A percentile compares a stretch with the other conserved stretches of the same genome.
Conservation (phyloP, 1,140 invertebrate species). For the Oedothorax gibbosus region DNA sequence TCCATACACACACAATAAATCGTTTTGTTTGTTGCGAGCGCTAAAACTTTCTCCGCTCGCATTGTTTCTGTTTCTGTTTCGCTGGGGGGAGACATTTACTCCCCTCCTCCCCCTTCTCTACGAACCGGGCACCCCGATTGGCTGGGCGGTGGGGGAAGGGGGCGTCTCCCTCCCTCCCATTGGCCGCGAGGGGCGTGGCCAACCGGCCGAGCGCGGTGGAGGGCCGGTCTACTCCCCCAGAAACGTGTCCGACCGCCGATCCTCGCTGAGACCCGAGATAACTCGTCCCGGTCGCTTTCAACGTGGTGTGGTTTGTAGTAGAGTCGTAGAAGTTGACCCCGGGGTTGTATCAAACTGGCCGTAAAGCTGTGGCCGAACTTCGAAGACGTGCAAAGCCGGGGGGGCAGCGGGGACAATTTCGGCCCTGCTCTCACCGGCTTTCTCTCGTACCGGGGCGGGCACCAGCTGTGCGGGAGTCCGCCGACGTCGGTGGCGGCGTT, state of each 20-base stretch:
- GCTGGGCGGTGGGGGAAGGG: neutral
- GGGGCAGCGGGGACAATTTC: conserved; percentile 61
- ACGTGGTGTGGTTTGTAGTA: neutral
- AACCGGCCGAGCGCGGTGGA: conserved; percentile 17
- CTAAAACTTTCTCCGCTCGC: neutral
- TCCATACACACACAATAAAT: neutral
- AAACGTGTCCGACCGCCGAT: conserved; percentile 31
- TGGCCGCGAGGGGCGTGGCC: conserved; percentile 19
- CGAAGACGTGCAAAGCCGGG: conserved; percentile 61
- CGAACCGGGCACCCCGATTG: conserved; percentile 5
- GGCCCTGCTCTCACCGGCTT: conserved; percentile 62
- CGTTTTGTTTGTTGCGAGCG: neutral
- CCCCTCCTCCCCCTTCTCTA: neutral
- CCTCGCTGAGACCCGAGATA: neutral
- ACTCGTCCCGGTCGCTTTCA: neutral
- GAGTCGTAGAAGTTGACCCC: conserved; percentile 5
- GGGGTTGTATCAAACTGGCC: conserved; percentile 31
- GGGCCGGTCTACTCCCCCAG: conserved; percentile 32
- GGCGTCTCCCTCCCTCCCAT: neutral
- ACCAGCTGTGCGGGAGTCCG: conserved; percentile 57
- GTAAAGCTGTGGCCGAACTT: conserved; percentile 62
- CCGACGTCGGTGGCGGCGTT: conserved; percentile 62
- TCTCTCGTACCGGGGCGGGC: conserved; percentile 59
- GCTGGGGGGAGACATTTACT: neutral
- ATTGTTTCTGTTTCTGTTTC: neutral